These are phyloP conservation scores for Sparidentex hasta DNA, from an alignment of 2,797 vertebrate genomes.

Conservation along the genomic window DNA sequence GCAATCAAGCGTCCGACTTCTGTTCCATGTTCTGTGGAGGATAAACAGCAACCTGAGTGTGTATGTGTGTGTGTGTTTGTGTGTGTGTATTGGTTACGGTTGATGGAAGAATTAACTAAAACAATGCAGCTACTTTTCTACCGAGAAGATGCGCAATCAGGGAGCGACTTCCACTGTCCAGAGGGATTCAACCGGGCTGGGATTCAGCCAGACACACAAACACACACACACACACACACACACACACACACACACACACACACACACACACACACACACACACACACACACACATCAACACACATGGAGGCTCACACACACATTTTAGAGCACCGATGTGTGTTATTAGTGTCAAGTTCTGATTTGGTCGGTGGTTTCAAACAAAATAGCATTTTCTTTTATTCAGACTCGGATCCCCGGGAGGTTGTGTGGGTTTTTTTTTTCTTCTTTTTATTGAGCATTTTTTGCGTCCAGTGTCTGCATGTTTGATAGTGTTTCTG, in stretches of 20 bases:
- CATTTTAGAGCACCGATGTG: background rate
- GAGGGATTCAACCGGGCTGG: slow-evolving; percentile 39
- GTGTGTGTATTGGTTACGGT: slow-evolving; percentile 40
- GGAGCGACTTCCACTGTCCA: slow-evolving; percentile 55
- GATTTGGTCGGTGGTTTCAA: slow-evolving; percentile 12
- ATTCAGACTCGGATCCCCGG: background rate
- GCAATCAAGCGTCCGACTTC: slow-evolving; percentile 55
- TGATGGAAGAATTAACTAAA: slow-evolving; percentile 64
- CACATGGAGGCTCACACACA: background rate
- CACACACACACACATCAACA: slow-evolving; percentile 1
- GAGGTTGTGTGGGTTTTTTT: background rate
- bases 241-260: background rate
- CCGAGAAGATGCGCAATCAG: slow-evolving; percentile 65
- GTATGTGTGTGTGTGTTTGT: slow-evolving; percentile 4
- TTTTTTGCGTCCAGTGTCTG: background rate
- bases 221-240: background rate
- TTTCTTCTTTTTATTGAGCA: background rate
- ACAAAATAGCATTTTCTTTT: slow-evolving; percentile 7
- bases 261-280: slow-evolving; percentile 7
- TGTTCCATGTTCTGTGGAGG: slow-evolving; percentile 50
- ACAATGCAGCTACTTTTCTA: slow-evolving; percentile 72
- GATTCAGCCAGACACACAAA: slow-evolving; percentile 28
- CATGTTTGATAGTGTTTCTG: background rate
- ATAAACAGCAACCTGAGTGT: slow-evolving; percentile 29
- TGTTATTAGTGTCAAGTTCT: slow-evolving; percentile 15